Conservation (phyloP, 2,797 vertebrate genomes). For the Jordanella pulchra region DNA sequence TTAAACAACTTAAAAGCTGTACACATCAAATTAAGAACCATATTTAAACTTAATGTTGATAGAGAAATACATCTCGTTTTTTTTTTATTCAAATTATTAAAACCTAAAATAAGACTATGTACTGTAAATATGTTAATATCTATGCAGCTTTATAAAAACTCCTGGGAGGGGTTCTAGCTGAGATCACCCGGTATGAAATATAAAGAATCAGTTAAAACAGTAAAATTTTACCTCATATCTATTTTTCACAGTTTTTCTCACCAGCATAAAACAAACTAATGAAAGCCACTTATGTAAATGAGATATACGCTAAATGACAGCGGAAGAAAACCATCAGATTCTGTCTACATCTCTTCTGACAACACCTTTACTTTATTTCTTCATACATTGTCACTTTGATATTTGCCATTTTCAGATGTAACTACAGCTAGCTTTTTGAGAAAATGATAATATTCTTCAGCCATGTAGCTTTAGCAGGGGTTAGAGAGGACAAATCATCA, state of each 20-base stretch:
- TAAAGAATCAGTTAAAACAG: no score
- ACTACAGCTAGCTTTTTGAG: neutral
- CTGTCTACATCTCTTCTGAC: neutral
- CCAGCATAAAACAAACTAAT: neutral
- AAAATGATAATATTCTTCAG: neutral
- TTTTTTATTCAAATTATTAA: no score
- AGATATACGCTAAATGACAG: neutral
- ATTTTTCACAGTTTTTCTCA: no score
- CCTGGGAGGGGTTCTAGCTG: no score
- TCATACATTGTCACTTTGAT: neutral
- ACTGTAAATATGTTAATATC: no score
- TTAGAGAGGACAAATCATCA: constrained; percentile 43
- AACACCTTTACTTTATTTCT: no score
- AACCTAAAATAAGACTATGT: no score
- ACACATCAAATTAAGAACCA: constrained; percentile 9
- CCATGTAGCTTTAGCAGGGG: constrained; percentile 31
- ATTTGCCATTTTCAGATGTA: neutral
- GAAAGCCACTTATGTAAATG: neutral
- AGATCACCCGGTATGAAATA: no score
- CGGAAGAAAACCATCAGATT: neutral
- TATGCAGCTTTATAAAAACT: no score
- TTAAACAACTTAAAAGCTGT: constrained; percentile 3
- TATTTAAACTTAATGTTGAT: neutral
- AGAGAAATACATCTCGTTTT: no score
- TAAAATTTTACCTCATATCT: no score